These are phyloP conservation scores for Melitaea cinxia DNA, from an alignment of 1,140 invertebrate genomes.

Conservation along the genomic window DNA sequence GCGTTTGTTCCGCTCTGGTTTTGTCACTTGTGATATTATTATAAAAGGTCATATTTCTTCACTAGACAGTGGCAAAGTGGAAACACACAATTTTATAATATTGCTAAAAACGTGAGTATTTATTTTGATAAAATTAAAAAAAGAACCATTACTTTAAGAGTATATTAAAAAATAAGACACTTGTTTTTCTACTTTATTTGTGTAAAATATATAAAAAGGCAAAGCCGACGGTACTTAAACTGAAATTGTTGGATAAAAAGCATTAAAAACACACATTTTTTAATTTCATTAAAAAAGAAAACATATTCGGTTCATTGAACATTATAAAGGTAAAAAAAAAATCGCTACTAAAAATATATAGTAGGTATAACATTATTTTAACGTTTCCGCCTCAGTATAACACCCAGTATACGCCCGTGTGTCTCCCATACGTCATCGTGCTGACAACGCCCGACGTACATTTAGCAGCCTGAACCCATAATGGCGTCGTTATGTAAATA, in stretches of 20 bases:
- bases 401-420: conserved; percentile 19
- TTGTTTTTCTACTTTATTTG: no score
- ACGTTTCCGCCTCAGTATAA: background rate
- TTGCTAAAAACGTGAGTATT: background rate
- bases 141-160: no score
- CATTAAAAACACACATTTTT: no score
- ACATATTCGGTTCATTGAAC: no score
- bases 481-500: conserved; percentile 60
- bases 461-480: conserved; percentile 55
- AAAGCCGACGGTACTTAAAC: no score
- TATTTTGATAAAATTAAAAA: no score
- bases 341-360: no score
- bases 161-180: no score
- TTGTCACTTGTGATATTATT: conserved; percentile 55
- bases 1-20: conserved; percentile 50
- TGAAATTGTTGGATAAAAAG: no score
- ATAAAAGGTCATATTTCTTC: conserved; percentile 54
- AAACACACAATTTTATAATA: conserved; percentile 28
- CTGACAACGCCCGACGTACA: conserved; percentile 43
- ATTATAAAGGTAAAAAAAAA: no score
- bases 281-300: no score
- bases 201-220: no score
- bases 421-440: conserved; percentile 39
- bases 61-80: conserved; percentile 19
- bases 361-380: background rate